Conservation (phyloP, 2,113 vertebrate species). For the Zosterops lateralis region DNA sequence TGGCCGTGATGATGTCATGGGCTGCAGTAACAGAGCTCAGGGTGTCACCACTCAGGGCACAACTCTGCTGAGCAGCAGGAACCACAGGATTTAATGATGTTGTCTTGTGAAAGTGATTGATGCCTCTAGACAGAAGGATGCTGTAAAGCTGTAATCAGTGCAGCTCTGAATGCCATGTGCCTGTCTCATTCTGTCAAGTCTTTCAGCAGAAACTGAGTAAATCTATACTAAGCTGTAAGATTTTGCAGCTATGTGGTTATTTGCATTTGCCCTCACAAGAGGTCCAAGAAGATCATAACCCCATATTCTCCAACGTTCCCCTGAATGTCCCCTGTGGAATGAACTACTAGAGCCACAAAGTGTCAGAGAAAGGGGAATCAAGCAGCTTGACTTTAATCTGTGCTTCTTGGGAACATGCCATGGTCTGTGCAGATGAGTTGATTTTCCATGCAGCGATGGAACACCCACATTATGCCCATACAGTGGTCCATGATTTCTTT, state of each 20-base stretch:
- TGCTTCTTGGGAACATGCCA: background rate
- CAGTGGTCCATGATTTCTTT: background rate
- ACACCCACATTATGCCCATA: too few species aligned
- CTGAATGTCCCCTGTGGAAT: background rate
- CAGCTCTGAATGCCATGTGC: background rate
- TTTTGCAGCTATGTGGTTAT: background rate
- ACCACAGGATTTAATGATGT: background rate
- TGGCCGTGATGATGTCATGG: background rate
- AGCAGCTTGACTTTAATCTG: background rate
- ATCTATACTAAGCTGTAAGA: background rate
- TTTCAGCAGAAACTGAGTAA: background rate
- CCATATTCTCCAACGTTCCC: background rate
- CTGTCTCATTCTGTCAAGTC: background rate
- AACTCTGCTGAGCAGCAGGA: background rate
- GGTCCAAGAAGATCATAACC: background rate
- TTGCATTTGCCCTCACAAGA: background rate
- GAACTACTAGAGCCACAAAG: background rate
- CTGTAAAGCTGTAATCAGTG: background rate
- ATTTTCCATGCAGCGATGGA: background rate
- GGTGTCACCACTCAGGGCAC: fast-evolving
- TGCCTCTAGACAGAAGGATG: background rate
- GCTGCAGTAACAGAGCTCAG: background rate
- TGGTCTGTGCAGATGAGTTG: background rate
- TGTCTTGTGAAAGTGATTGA: background rate
- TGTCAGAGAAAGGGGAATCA: background rate